Base-by-base conservation (phyloP, 2,888 invertebrate genomes). In the Caenorhabditis sp. region DNA sequence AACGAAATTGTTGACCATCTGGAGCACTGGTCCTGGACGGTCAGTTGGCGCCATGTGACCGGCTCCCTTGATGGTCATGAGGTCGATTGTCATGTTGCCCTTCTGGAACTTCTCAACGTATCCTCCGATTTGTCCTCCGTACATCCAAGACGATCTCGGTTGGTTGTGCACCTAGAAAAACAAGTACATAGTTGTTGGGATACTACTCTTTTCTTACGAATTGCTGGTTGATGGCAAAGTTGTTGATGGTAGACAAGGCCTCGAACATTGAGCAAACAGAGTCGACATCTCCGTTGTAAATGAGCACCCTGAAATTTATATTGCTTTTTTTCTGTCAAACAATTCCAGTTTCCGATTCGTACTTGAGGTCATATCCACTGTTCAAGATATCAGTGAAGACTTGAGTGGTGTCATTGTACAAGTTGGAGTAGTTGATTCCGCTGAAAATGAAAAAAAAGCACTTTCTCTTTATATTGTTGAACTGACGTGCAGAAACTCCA, bases 31-130 rank as follows among this genome's bases (percentile, higher is more conserved):
- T 84, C 93, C 92, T 0, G 94, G 94, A 89, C 94, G 93, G 90
- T 94, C 94, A 30, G 92, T 91, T 0, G 94, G 94, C 8, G 93
- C 93, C 93, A 94, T 93, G 86, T 94, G 94, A 0, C 94, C 94
- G 13, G 94, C 94, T 70, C 85, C 85, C 79, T 85, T 85, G 24
- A 85, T 79, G 22, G 85, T 84, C 45, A 82, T 15, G 17, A 85
- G 53, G 37, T 84, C 80, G 27, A 85, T 79, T 4, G 72, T 77
- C 50, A 73, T 41, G 9, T 66, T 73, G 43, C 66, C 71, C 39
- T 75, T 68, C 50, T 76, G 62, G 72, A 79, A 83, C 66, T 76
- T 77, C 58, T 82, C 76, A 13, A 73, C 75, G 59, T 82, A 83
- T 63, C 83, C 83, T 39, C 75, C 82, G 35, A 81, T 80, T 45